Evolutionary conservation across 2,797 vertebrate genomes (phyloP).

Genomic region (Acomys russatus): DNA sequence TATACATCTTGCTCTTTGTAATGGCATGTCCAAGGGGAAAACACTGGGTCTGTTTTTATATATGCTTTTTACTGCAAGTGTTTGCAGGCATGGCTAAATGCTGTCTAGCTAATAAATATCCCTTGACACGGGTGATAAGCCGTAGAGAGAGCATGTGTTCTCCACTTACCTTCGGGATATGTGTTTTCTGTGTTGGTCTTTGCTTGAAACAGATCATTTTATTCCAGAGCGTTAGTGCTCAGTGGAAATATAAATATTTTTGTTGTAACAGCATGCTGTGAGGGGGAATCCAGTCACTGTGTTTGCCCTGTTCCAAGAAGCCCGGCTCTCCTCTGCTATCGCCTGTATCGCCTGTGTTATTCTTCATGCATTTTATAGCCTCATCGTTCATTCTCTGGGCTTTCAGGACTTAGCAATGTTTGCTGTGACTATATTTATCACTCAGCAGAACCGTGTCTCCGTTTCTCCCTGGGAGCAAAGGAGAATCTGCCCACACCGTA

Average conservation of each 20-base stretch:
- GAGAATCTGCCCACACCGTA: background rate
- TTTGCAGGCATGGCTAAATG: slow-evolving; percentile 24
- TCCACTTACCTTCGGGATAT: slow-evolving; percentile 26
- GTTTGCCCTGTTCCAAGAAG: slow-evolving; percentile 6
- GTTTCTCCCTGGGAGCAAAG: background rate
- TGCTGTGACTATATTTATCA: slow-evolving; percentile 36
- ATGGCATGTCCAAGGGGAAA: background rate
- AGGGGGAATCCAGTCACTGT: slow-evolving; percentile 26
- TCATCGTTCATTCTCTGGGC: slow-evolving; percentile 43
- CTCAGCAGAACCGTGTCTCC: slow-evolving; percentile 4
- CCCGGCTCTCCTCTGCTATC: background rate
- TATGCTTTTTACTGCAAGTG: background rate
- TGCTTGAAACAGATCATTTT: slow-evolving; percentile 47
- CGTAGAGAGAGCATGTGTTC: background rate
- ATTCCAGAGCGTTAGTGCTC: slow-evolving; percentile 17
- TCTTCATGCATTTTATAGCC: slow-evolving; percentile 36
- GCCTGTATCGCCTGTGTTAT: slow-evolving; percentile 31
- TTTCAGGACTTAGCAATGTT: slow-evolving; percentile 39
- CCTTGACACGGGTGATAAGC: slow-evolving; percentile 27
- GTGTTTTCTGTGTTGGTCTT: slow-evolving; percentile 8
- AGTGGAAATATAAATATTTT: slow-evolving; percentile 63
- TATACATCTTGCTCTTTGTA: background rate
- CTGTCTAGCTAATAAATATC: slow-evolving; percentile 29
- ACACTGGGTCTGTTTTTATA: background rate
- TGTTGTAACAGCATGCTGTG: slow-evolving; percentile 10